phyloP scores from a whole-genome alignment of 92 coral and sea anemone genomes.

The Porites divaricata region DNA sequence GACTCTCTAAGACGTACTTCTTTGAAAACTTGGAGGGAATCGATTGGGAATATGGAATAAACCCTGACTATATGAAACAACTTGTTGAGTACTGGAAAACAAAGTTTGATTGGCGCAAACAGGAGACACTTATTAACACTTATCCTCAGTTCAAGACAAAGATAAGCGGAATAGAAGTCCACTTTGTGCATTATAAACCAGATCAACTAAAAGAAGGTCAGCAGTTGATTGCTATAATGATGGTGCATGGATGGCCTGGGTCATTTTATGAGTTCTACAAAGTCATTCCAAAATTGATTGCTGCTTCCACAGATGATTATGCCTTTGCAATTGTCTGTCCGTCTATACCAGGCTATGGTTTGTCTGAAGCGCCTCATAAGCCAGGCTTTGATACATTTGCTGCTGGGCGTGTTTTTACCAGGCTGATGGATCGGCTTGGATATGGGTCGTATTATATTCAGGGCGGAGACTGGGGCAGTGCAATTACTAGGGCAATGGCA shows the following conservation, averaged over 20 bases:
- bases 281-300: conserved; percentile 67
- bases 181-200: conserved; percentile 85
- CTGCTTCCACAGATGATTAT: conserved; percentile 55
- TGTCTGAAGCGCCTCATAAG: conserved; percentile 91
- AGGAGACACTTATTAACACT: conserved; percentile 76
- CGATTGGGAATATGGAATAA: conserved; percentile 89
- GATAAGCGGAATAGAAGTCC: conserved; percentile 83
- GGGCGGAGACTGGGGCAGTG: conserved; percentile 98
- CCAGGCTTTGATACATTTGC: conserved; percentile 70
- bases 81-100: conserved; percentile 66
- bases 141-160: conserved; percentile 70
- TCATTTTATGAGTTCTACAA: conserved; percentile 94
- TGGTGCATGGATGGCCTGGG: conserved; percentile 99
- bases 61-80: conserved; percentile 28
- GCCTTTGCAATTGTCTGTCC: conserved; percentile 91
- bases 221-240: conserved; percentile 74
- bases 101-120: conserved; percentile 84
- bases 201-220: conserved; percentile 59
- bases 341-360: conserved; percentile 96
- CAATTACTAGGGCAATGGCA: conserved; percentile 76
- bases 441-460: conserved; percentile 79
- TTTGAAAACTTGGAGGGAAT: conserved; percentile 76
- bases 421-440: conserved; percentile 87
- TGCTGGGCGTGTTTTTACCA: conserved; percentile 80
- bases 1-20: conserved; percentile 79